Base-by-base conservation (phyloP, 2,888 invertebrate species). In the Plusia festucae region DNA sequence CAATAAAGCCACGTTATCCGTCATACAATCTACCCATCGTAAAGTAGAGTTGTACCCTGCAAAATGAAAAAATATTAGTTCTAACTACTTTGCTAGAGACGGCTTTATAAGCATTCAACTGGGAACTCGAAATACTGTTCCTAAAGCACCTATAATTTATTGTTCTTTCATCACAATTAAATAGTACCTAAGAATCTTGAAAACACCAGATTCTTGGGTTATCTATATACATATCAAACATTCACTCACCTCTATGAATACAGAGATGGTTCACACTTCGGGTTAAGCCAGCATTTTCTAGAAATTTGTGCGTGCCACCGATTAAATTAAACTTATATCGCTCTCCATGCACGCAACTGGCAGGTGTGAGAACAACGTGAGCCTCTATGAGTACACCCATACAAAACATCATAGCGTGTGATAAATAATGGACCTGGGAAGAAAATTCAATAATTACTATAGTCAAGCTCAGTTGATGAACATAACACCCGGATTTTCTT, bases 401-500 rank as follows among this genome's bases (percentile, higher is more conserved):
- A 72, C 94, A 94, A 76, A 94, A 94, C 83, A 94, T 81, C 89
- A 94, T 85, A 1, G 93, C 90, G 61, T 94, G 94, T 0, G 94
- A 94, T 49, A 94, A 75, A 60, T 82, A 94, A 70, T 91, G 88
- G 5, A 91, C 87, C 94, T 94, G 73, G 20, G 3, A 34, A 44
- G 15, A 65, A 63, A 60, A 61, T 32, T 2, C 3, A 9, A 18
- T 24, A 24, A 24, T 3, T 24, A 24, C 2, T 24, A n/a, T 24
- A 24, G 2, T 5, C 2, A 24, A 24, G 24, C 24, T 24, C 24
- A n/a, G n/a, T n/a, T n/a, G n/a, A n/a, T n/a, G n/a, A n/a, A n/a
- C n/a, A n/a, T n/a, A n/a, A n/a, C n/a, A n/a, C n/a, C n/a, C n/a
- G n/a, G n/a, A n/a, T n/a, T n/a, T n/a, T n/a, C n/a, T n/a, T n/a